Evolutionary conservation across 2,797 vertebrate genomes (phyloP).

Genomic region (Aeoliscus strigatus): DNA sequence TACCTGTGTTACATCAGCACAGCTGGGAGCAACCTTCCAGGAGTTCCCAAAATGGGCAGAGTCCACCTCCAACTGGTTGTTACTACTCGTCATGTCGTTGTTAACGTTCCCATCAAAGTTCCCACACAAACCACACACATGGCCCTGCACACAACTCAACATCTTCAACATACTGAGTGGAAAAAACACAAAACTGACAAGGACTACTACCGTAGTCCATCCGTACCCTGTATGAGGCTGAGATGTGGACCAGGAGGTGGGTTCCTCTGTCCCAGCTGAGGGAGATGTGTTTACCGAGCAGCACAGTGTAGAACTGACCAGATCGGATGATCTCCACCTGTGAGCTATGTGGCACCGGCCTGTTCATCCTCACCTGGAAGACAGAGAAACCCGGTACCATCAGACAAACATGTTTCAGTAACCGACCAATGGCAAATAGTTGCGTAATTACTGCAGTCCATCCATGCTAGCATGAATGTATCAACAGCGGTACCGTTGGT

Average conservation of each 20-base stretch:
- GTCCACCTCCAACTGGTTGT: conserved; percentile 88
- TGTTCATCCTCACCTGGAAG: conserved; percentile 83
- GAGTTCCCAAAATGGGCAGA: conserved; percentile 91
- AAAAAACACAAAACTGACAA: not conserved
- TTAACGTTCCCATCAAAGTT: conserved; percentile 94
- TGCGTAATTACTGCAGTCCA: too few species aligned
- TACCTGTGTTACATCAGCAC: conserved; percentile 88
- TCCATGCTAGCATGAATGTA: not conserved
- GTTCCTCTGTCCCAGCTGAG: conserved; percentile 88
- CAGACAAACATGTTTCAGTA: too few species aligned
- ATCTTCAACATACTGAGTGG: not conserved
- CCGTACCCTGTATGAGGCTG: conserved; percentile 74
- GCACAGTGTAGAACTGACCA: conserved; percentile 83
- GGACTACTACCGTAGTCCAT: not conserved
- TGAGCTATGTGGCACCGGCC: conserved; percentile 71
- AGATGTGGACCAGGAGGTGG: conserved; percentile 81
- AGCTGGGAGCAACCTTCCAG: conserved; percentile 87
- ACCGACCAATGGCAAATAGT: too few species aligned
- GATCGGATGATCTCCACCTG: conserved; percentile 86
- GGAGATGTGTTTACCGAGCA: conserved; percentile 81
- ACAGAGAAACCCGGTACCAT: not conserved
- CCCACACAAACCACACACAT: conserved; percentile 92
- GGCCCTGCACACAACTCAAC: conserved; percentile 67
- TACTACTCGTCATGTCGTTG: conserved; percentile 93
- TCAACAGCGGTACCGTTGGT: too few species aligned